phyloP scores from a whole-genome alignment of 2,888 invertebrate species.

The Dinocampus coccinellae region DNA sequence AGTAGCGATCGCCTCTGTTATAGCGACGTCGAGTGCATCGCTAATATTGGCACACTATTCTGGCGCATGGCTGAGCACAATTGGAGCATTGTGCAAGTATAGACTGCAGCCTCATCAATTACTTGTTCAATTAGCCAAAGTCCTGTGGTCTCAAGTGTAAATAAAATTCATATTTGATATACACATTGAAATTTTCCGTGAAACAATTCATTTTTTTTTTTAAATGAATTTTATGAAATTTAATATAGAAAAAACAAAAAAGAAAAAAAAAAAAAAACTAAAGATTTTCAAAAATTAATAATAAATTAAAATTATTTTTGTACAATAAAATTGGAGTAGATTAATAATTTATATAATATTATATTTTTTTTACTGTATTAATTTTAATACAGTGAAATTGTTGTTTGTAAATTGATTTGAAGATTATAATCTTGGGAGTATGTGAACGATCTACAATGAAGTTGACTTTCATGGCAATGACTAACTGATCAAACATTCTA shows the following conservation, averaged over 20 bases:
- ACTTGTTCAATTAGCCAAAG: constrained; percentile 62
- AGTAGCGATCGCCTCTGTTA: constrained; percentile 37
- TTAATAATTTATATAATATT: neutral
- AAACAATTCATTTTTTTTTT: neutral
- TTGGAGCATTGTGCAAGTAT: constrained; percentile 65
- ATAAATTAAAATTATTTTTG: too few relatives aligned
- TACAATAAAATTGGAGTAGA: too few relatives aligned
- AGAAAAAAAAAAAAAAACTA: too few relatives aligned
- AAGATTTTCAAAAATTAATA: too few relatives aligned
- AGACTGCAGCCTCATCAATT: constrained; percentile 64
- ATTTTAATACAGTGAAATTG: neutral
- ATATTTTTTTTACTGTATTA: neutral
- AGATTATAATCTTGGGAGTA: constrained; percentile 21
- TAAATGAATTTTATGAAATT: too few relatives aligned
- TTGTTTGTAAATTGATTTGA: constrained; percentile 33
- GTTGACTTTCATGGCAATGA: constrained; percentile 50
- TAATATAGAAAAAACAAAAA: too few relatives aligned
- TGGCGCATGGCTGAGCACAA: constrained; percentile 62
- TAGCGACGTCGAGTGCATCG: constrained; percentile 64
- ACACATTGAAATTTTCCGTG: neutral
- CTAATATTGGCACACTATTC: constrained; percentile 59
- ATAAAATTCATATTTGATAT: constrained; percentile 19
- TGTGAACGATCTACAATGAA: constrained; percentile 46
- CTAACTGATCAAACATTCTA: constrained; percentile 62
- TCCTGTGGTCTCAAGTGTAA: constrained; percentile 39